A percentile compares a stretch with the other conserved stretches of the same genome.
Conservation (phyloP, 2,888 invertebrate genomes). For the Lasiommata megera region DNA sequence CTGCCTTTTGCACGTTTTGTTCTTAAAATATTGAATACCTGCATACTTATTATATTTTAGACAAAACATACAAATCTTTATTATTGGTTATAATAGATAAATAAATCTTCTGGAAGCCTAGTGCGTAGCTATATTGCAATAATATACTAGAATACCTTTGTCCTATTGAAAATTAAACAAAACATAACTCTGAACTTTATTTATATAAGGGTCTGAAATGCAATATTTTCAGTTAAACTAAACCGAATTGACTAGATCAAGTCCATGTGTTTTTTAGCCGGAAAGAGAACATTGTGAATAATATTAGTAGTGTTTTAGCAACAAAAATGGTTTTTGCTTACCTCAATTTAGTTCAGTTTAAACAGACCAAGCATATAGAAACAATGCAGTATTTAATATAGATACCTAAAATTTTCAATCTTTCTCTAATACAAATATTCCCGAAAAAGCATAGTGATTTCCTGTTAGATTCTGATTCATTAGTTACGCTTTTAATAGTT, state of each 20-base stretch:
- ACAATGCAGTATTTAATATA: too few relatives aligned
- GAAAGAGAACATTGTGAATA: too few relatives aligned
- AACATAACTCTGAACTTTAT: too few relatives aligned
- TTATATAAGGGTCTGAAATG: background rate
- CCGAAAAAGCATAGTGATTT: conserved; percentile 69
- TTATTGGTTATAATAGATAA: background rate
- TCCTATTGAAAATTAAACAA: background rate
- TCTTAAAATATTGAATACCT: background rate
- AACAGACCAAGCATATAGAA: too few relatives aligned
- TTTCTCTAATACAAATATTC: conserved; percentile 37
- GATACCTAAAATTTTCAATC: background rate
- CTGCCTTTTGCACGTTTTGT: conserved; percentile 30
- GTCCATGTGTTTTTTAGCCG: too few relatives aligned
- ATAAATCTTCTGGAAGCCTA: background rate
- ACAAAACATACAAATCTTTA: background rate
- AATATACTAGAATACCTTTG: background rate
- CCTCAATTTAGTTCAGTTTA: too few relatives aligned
- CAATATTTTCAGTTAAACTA: background rate
- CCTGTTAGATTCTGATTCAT: conserved; percentile 66
- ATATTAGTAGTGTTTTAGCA: too few relatives aligned
- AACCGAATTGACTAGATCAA: background rate
- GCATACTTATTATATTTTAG: background rate
- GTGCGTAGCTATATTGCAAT: background rate
- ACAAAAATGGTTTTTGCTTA: too few relatives aligned
- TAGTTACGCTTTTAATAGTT: conserved; percentile 68